phyloP scores from a whole-genome alignment of 2,888 invertebrate species.

The Drosophila vallismaia region DNA sequence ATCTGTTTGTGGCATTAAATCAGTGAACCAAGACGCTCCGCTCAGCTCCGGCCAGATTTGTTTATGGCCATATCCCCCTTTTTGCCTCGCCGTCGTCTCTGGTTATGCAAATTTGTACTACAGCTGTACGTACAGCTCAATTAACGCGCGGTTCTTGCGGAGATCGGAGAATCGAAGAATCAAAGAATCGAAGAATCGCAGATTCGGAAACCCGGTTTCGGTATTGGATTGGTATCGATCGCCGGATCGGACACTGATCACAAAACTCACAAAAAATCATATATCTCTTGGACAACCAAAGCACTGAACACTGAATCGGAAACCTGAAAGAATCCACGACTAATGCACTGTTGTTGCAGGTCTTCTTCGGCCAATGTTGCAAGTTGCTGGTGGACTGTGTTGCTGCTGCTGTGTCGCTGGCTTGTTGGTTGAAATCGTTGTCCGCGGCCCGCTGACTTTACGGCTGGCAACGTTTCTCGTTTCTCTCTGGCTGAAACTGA shows the following conservation, averaged over 20 bases:
- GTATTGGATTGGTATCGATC: background rate
- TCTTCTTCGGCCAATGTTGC: background rate
- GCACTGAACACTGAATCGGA: background rate
- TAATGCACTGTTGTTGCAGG: conserved; percentile 8
- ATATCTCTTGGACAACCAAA: background rate
- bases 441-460: conserved; percentile 35
- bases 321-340: background rate
- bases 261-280: conserved; percentile 12
- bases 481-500: conserved; percentile 80
- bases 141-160: conserved; percentile 51
- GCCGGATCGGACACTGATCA: conserved; percentile 20
- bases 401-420: conserved; percentile 1
- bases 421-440: conserved; percentile 15
- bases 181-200: background rate
- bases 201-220: background rate
- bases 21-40: conserved; percentile 76
- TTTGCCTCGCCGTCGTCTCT: conserved; percentile 21
- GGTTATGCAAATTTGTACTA: conserved; percentile 70
- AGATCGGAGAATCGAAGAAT: background rate
- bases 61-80: conserved; percentile 55
- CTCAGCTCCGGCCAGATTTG: conserved; percentile 66
- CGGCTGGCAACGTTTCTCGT: conserved; percentile 76
- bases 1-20: conserved; percentile 80
- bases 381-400: conserved; percentile 8
- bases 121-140: conserved; percentile 75